Evolutionary conservation across 2,888 invertebrate genomes (phyloP), one percentile per base, ranked within the genome.

Genomic region (Drosophila testacea): DNA sequence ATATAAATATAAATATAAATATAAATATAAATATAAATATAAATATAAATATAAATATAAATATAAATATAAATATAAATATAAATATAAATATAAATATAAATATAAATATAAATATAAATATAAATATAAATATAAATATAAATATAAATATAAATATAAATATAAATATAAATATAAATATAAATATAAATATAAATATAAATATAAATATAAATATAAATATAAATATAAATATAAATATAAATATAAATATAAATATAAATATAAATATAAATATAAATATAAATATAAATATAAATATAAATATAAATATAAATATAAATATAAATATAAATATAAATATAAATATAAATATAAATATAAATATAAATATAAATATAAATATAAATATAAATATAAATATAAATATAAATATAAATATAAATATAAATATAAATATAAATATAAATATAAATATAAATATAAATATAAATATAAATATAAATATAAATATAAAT

Each of bases 391-490:
- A 39, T 39, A 39, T 39, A 39, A 39, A 39, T 39, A 39, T 39
- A 39, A 39, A 39, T 39, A 39, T 39, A 39, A 39, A 39, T 39
- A 39, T 39, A 39, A 39, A 39, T 39, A 39, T 39, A 39, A 39
- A 39, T 39, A 39, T 39, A 39, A 39, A 39, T 39, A 39, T 39
- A 39, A 39, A 39, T 39, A 39, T 39, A 39, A 39, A 39, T 39
- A 39, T 39, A 39, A 39, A 39, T 39, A 39, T 39, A 44, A 28
- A 44, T 44, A 44, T 22, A 44, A 27, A 44, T 44, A 44, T 44
- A 44, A 28, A 44, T 44, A 44, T 22, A 44, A 44, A 44, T 22
- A 44, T 44, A 44, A 28, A 28, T 44, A 44, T 22, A 44, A 27
- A 44, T 22, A 44, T 44, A 28, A 44, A 44, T 28, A 22, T 22